Base-by-base conservation (phyloP, 2,888 invertebrate species). In the Sphecodes monilicornis region DNA sequence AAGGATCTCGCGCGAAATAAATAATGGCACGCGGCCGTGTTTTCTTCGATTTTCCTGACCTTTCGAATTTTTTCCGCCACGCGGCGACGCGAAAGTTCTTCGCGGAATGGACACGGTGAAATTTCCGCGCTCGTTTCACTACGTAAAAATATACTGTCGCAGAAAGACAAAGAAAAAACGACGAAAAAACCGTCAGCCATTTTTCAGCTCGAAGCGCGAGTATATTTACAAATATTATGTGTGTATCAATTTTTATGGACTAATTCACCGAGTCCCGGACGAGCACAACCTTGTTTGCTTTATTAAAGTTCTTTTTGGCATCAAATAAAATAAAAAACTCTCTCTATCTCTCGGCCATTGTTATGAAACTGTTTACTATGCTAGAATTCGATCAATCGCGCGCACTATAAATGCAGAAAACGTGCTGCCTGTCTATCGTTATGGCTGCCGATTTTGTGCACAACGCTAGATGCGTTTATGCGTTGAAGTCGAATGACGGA, bases 1-100 rank as follows among this genome's bases (percentile, higher is more conserved):
- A 69, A 46, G 46, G 76, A 72, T 46, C 64, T 16, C 46, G 18
- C 64, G 41, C 60, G 80, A 80, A 76, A 80, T 80, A 80, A 80
- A 76, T 80, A 80, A 76, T 66, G 66, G 36, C 66, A 36, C 22
- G 66, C 36, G 22, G 66, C 36, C 66, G 36, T 11, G 80, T 66
- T 66, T 66, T 36, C 66, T 22, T 66, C 66, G 36, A 66, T 66
- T 66, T 36, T 36, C 66, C 66, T 66, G 36, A 66, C 66, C 66
- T 66, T 36, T 22, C 36, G 66, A 66, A 66, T 36, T 32, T 66
- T n/a, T 36, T 4, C 36, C 10, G 32, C 22, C 64, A 10, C 32
- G 22, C 26, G 57, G 26, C 26, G 0, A 36, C 3, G 60, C 5
- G 32, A 11, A 22, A 66, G 8, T 26, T 16, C 16, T 60, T 6